Evolutionary conservation across 2,113 vertebrate genomes (phyloP).

Genomic region (Oreochromis spilurus): DNA sequence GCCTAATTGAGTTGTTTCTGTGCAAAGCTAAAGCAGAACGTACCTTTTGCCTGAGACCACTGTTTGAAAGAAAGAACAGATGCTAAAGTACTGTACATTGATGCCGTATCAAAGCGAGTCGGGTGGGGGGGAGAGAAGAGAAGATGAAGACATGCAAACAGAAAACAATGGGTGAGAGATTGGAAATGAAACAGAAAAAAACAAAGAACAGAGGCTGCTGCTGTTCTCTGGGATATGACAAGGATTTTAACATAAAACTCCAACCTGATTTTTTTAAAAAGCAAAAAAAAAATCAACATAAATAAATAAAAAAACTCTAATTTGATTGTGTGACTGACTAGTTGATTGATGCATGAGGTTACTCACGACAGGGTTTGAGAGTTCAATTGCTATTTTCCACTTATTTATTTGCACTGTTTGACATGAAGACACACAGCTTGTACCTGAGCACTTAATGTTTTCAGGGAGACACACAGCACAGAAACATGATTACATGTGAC

Average conservation of each 20-base stretch:
- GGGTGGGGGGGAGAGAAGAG: background rate
- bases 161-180: conserved; percentile 28
- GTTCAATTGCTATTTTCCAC: background rate
- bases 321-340: background rate
- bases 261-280: background rate
- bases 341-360: background rate
- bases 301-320: background rate
- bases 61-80: conserved; percentile 45
- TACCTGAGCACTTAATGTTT: background rate
- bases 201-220: background rate
- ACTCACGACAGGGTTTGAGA: background rate
- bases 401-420: background rate
- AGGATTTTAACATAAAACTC: background rate
- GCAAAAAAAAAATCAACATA: background rate
- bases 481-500: background rate
- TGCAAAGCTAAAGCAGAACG: conserved; percentile 49
- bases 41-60: conserved; percentile 53
- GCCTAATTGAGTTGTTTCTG: conserved; percentile 51
- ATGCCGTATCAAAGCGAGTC: conserved; percentile 42
- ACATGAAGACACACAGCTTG: background rate
- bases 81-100: conserved; percentile 26
- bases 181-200: conserved; percentile 10
- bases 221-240: background rate
- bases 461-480: background rate
- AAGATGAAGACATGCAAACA: conserved; percentile 24